Evolutionary conservation across 2,888 invertebrate species (phyloP).

Genomic region (Hypomecis punctinalis): DNA sequence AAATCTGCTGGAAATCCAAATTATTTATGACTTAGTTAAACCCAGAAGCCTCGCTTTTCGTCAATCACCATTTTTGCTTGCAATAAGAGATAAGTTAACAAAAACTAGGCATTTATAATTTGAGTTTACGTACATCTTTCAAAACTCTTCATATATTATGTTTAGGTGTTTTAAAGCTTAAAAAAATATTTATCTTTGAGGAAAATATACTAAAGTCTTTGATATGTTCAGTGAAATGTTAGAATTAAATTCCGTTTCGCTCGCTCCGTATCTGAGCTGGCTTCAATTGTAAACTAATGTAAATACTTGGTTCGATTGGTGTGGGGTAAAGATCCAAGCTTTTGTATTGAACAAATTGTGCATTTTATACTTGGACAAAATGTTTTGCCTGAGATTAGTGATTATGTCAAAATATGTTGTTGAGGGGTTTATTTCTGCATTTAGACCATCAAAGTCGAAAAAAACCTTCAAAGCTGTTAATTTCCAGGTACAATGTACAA

Average conservation of each 20-base stretch:
- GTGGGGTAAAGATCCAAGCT: conserved; percentile 45
- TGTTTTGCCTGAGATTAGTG: conserved; percentile 17
- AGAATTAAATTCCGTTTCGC: conserved; percentile 33
- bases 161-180: conserved; percentile 32
- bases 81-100: conserved; percentile 59
- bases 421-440: conserved; percentile 6
- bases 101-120: conserved; percentile 36
- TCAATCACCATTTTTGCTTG: conserved; percentile 69
- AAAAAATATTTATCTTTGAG: conserved; percentile 31
- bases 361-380: conserved; percentile 33
- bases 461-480: no score
- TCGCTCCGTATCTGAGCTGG: conserved; percentile 32
- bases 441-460: background rate
- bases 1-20: conserved; percentile 61
- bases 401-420: conserved; percentile 31
- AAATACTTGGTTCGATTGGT: conserved; percentile 49
- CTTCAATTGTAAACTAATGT: conserved; percentile 45
- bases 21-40: conserved; percentile 55
- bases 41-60: conserved; percentile 56
- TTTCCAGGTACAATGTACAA: no score
- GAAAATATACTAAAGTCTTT: conserved; percentile 22
- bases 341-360: conserved; percentile 50
- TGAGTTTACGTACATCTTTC: conserved; percentile 20
- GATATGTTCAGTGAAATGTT: conserved; percentile 22
- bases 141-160: conserved; percentile 33